These are phyloP conservation scores for Nyctalus aviator DNA, from an alignment of 2,797 vertebrate genomes.

Conservation along the genomic window DNA sequence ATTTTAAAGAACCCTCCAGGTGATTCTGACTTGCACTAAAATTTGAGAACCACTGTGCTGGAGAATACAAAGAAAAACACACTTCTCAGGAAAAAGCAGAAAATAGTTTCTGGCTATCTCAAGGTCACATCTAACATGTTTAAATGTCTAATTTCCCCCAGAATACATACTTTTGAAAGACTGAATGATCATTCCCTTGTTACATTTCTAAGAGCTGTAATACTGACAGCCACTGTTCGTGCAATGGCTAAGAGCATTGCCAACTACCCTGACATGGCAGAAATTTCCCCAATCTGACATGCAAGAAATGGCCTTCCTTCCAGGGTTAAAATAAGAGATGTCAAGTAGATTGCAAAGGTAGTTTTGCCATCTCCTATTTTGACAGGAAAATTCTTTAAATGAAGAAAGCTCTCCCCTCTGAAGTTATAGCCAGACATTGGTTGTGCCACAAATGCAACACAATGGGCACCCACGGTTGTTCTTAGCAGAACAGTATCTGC, in stretches of 20 bases:
- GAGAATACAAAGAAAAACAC: neutral
- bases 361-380: neutral
- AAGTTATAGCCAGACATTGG: neutral
- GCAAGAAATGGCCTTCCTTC: neutral
- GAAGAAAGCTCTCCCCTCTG: neutral
- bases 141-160: neutral
- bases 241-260: neutral
- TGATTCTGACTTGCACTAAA: neutral
- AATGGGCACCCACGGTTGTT: conserved; percentile 83
- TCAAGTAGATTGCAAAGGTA: neutral
- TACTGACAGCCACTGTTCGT: neutral
- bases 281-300: neutral
- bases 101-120: neutral
- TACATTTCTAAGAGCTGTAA: neutral
- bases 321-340: neutral
- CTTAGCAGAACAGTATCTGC: conserved; percentile 85
- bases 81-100: neutral
- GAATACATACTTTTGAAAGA: conserved; percentile 21
- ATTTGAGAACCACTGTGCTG: neutral
- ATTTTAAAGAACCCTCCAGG: neutral
- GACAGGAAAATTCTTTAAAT: neutral
- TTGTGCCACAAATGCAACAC: neutral
- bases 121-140: neutral
- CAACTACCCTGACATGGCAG: neutral
- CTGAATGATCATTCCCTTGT: neutral